Evolutionary conservation across 1,140 invertebrate species (phyloP), one percentile per base, ranked within the genome.

Genomic region (Polypedilum pembai): DNA sequence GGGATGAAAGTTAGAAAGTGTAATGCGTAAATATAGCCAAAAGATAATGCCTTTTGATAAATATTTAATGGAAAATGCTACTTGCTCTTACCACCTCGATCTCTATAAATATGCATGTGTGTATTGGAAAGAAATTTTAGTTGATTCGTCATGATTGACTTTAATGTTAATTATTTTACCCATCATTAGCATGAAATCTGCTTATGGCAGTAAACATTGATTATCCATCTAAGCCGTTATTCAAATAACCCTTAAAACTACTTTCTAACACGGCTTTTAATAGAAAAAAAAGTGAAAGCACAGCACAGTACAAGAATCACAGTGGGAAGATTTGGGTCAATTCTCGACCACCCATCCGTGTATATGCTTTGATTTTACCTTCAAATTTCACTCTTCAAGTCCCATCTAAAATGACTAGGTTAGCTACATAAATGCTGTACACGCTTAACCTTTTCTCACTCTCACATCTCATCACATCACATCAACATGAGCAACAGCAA

Each of bases 1-100:
- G 24, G 24, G 24, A 33, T 33, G 24, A 33, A 56, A 56, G 45
- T n/a, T 56, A 56, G 45, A 56, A 56, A 56, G 45, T 56, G 45
- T 56, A 56, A 56, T 45, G 45, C 45, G 45, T 56, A 56, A 56
- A 56, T 56, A 12, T 56, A 56, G 45, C 45, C n/a, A n/a, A n/a
- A n/a, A 10, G 45, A 56, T 56, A 56, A 56, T 56, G 45, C 45
- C 45, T 15, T 56, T 56, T 56, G 45, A 56, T 56, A 56, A 56
- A 56, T 56, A 56, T 56, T 56, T 56, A 56, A 56, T 56, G 45
- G 45, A 56, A 56, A 56, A 56, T 56, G 45, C 45, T 56, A 56
- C 45, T 56, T 56, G 45, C 45, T 56, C 45, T 56, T 56, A 15
- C 45, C 45, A 56, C 24, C 5, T 33, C 24, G 24, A 33, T 33